Percentiles rank a stretch among this genome's conserved stretches.
Evolutionary conservation across 1,140 invertebrate species (phyloP).

Genomic region (Drosophila yakuba): DNA sequence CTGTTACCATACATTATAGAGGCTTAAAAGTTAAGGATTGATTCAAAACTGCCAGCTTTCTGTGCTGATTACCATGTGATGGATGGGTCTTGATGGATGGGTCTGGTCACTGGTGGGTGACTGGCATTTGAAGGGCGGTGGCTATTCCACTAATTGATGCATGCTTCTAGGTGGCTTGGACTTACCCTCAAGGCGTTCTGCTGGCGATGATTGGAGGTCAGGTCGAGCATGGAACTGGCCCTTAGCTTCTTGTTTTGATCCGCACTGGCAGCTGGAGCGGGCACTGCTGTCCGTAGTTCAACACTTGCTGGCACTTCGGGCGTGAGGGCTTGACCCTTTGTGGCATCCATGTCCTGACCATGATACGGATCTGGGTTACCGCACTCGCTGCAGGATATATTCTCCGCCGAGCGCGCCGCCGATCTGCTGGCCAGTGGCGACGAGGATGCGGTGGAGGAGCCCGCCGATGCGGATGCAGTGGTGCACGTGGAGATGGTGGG

Average conservation of each 20-base stretch:
- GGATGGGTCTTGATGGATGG: background rate
- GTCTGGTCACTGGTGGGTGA: no score
- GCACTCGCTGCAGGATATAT: conserved; percentile 35
- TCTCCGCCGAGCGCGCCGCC: conserved; percentile 12
- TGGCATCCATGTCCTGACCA: background rate
- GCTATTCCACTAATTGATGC: background rate
- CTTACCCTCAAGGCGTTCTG: conserved; percentile 37
- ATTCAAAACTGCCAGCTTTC: background rate
- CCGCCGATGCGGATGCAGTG: conserved; percentile 4
- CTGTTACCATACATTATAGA: no score
- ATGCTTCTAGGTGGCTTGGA: background rate
- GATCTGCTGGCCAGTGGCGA: background rate
- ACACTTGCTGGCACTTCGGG: no score
- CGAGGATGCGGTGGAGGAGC: conserved; percentile 7
- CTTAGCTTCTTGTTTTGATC: conserved; percentile 32
- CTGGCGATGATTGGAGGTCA: conserved; percentile 42
- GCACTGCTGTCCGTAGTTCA: background rate
- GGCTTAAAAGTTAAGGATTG: no score
- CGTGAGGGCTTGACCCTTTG: no score
- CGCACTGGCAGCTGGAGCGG: background rate
- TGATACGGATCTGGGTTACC: background rate
- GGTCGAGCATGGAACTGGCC: conserved; percentile 58
- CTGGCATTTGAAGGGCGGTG: background rate
- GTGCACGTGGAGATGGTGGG: conserved; percentile 35
- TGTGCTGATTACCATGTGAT: background rate